Conservation (phyloP, 2,797 vertebrate genomes). For the Alectoris magna region DNA sequence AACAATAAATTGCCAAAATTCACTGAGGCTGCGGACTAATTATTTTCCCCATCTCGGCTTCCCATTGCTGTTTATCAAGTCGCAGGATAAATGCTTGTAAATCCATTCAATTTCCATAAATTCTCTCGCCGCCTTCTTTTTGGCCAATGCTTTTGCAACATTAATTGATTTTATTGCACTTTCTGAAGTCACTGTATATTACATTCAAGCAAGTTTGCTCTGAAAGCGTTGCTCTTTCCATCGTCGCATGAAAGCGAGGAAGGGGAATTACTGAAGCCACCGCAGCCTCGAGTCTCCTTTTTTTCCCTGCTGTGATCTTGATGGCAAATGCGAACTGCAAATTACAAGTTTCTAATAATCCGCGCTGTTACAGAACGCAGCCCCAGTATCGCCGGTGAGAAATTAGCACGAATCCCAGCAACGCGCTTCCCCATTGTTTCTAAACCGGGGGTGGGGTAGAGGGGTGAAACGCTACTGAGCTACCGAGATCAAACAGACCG, state of each 20-base stretch:
- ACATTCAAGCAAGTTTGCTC: constrained; percentile 11
- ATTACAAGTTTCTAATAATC: constrained; percentile 47
- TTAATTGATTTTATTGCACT: constrained; percentile 73
- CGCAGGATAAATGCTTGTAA: constrained; percentile 69
- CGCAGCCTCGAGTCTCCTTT: not conserved
- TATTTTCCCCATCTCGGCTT: constrained; percentile 68
- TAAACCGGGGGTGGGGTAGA: not conserved
- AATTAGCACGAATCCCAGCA: not conserved
- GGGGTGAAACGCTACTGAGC: not conserved
- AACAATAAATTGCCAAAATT: constrained; percentile 66
- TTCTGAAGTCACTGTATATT: constrained; percentile 59
- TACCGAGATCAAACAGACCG: not conserved
- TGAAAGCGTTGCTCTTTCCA: not conserved
- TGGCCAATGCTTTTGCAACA: constrained; percentile 65
- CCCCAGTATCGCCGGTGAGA: not conserved
- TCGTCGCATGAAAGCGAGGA: not conserved
- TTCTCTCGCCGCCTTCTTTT: constrained; percentile 39
- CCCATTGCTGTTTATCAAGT: constrained; percentile 73
- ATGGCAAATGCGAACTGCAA: constrained; percentile 9
- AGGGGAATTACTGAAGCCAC: not conserved
- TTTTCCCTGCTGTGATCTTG: not conserved
- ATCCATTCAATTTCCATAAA: constrained; percentile 75
- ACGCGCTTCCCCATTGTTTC: not conserved
- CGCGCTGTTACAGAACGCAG: not conserved
- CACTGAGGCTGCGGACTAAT: constrained; percentile 67